Percentiles rank a stretch among this genome's conserved stretches.
phyloP scores from a whole-genome alignment of 2,888 invertebrate species.

The Pseudococcus viburni region DNA sequence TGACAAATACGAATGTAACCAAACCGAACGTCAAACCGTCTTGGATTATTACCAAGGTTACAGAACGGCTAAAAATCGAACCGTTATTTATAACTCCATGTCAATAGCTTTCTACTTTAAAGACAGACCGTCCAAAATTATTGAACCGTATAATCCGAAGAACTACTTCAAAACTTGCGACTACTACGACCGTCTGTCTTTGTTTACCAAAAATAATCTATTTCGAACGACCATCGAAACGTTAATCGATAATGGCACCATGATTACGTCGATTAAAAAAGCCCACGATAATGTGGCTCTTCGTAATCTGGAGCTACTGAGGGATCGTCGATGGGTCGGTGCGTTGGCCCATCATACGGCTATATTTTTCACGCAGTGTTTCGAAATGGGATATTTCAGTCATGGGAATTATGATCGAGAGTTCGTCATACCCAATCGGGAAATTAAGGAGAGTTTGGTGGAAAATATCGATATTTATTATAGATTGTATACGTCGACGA shows the following conservation, averaged over 20 bases:
- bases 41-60: neutral
- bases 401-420: neutral
- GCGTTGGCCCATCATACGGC: neutral
- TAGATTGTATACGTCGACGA: neutral
- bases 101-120: neutral
- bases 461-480: neutral
- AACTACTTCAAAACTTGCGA: slow-evolving; percentile 14
- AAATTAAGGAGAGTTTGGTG: neutral
- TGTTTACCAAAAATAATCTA: neutral
- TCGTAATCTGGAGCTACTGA: neutral
- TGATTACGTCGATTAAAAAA: neutral
- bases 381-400: slow-evolving; percentile 2
- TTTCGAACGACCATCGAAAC: neutral
- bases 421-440: neutral
- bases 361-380: slow-evolving; percentile 16
- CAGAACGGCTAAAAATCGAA: neutral
- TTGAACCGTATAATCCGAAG: neutral
- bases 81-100: neutral
- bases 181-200: neutral
- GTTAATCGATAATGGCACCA: neutral
- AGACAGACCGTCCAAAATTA: neutral
- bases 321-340: slow-evolving; percentile 13
- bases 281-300: neutral
- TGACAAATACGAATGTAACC: neutral
- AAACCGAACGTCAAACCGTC: neutral